Conservation (phyloP, 2,888 invertebrate genomes). For the Mythimna lalbum region DNA sequence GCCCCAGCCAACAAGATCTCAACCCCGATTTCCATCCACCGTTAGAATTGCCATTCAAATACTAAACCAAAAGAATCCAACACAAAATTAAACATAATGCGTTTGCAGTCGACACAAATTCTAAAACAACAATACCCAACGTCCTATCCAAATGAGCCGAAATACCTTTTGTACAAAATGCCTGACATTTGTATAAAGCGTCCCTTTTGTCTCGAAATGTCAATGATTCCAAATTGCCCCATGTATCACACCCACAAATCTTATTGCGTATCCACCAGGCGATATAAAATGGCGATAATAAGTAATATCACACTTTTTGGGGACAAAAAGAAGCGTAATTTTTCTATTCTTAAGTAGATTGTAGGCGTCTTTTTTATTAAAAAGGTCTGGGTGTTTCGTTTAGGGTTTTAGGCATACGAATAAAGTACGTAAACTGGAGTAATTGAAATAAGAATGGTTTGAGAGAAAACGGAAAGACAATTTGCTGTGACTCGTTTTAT, state of each 20-base stretch:
- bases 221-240: conserved; percentile 55
- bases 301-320: conserved; percentile 18
- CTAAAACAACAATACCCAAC: conserved; percentile 22
- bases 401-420: conserved; percentile 14
- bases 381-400: conserved; percentile 24
- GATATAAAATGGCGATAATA: conserved; percentile 49
- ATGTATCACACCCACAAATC: conserved; percentile 44
- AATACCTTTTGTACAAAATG: conserved; percentile 36
- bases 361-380: conserved; percentile 29
- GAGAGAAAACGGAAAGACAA: too few species aligned
- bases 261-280: conserved; percentile 34
- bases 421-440: neutral
- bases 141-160: conserved; percentile 19
- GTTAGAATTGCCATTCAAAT: neutral
- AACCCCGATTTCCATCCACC: too few species aligned
- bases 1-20: too few species aligned
- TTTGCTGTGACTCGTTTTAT: too few species aligned
- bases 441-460: neutral
- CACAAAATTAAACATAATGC: neutral
- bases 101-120: conserved; percentile 8
- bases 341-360: conserved; percentile 43
- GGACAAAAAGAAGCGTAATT: conserved; percentile 31
- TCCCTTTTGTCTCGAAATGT: conserved; percentile 53
- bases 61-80: neutral
- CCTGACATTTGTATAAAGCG: conserved; percentile 50